Conservation (phyloP, 2,797 vertebrate species). For the Momotus momota region DNA sequence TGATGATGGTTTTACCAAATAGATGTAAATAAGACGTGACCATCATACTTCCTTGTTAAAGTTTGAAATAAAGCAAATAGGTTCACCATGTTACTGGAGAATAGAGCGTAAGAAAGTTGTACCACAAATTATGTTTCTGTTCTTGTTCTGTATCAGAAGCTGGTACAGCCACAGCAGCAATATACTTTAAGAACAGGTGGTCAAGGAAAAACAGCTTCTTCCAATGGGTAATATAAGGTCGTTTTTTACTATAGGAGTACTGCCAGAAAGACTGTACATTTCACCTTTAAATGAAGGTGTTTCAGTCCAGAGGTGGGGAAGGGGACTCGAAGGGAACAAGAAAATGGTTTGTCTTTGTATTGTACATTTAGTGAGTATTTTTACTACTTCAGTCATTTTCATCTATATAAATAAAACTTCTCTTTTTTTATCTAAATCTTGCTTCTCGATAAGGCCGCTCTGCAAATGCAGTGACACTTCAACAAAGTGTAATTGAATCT, state of each 20-base stretch:
- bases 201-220: neutral
- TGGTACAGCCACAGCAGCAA: neutral
- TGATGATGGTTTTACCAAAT: neutral
- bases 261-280: neutral
- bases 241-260: neutral
- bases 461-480: conserved; percentile 30
- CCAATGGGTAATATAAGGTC: neutral
- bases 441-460: neutral
- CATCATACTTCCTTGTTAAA: neutral
- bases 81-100: neutral
- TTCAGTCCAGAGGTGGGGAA: neutral
- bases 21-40: neutral
- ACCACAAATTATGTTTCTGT: neutral
- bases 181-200: neutral
- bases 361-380: neutral
- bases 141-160: neutral
- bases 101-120: neutral
- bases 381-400: neutral
- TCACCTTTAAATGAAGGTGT: neutral
- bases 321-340: neutral
- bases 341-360: neutral
- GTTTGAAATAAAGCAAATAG: neutral
- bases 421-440: conserved; percentile 13
- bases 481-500: conserved; percentile 46
- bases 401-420: conserved; percentile 45